Percentiles rank a stretch among this genome's conserved stretches.
Evolutionary conservation across 1,140 invertebrate species (phyloP).

Genomic region (Sminthurinus signatus): DNA sequence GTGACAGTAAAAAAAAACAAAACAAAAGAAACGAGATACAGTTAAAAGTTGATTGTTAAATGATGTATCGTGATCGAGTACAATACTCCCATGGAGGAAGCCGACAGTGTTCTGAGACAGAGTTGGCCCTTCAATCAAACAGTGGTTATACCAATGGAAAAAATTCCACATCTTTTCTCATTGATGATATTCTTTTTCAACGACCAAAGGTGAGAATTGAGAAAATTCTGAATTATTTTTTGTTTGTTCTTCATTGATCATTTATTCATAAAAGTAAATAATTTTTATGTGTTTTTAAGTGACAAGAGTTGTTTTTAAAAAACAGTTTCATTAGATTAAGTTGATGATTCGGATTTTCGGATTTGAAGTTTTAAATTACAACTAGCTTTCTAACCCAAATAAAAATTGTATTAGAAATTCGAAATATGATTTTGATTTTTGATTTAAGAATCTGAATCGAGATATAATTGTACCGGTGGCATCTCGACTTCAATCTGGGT

Average conservation of each 20-base stretch:
- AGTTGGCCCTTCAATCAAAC: background rate
- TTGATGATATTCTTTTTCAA: slow-evolving; percentile 69
- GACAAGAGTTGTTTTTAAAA: slow-evolving; percentile 4
- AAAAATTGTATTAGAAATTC: background rate
- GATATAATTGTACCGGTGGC: slow-evolving; percentile 41
- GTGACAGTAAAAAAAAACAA: too few species aligned
- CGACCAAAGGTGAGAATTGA: slow-evolving; percentile 48
- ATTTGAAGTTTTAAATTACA: too few species aligned
- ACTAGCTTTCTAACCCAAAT: too few species aligned
- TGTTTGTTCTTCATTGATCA: background rate
- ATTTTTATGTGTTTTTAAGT: background rate
- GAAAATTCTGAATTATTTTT: background rate
- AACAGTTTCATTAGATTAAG: too few species aligned
- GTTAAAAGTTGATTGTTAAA: too few species aligned
- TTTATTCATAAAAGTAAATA: background rate
- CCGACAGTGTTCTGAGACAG: background rate
- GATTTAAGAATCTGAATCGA: slow-evolving; percentile 24
- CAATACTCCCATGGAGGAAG: background rate
- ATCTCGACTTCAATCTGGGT: slow-evolving; percentile 37
- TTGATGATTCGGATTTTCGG: too few species aligned
- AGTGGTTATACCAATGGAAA: background rate
- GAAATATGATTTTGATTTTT: background rate
- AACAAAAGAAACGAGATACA: too few species aligned
- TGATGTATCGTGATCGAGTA: slow-evolving; percentile 5
- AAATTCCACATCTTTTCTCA: slow-evolving; percentile 60